phyloP scores from a whole-genome alignment of 2,888 invertebrate species.

The Helobdella robusta region DNA sequence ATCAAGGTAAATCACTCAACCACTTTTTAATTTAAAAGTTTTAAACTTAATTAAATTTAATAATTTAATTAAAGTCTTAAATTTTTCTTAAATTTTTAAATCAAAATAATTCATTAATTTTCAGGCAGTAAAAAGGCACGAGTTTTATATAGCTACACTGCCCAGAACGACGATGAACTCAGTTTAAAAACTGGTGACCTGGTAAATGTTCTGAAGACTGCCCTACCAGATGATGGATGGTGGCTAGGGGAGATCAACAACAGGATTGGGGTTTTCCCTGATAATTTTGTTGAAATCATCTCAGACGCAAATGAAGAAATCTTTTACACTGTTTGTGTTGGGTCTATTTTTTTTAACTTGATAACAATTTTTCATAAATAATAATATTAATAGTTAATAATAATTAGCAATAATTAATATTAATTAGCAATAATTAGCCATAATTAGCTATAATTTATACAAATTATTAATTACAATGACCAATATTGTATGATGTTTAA shows the following conservation, averaged over 20 bases:
- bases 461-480: too few relatives aligned
- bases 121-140: too few relatives aligned
- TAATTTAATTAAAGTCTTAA: too few relatives aligned
- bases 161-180: constrained; percentile 17
- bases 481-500: too few relatives aligned
- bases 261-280: constrained; percentile 18
- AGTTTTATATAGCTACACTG: constrained; percentile 14
- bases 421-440: too few relatives aligned
- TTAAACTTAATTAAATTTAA: too few relatives aligned
- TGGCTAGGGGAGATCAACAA: constrained; percentile 22
- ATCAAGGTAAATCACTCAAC: too few relatives aligned
- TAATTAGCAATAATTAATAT: neutral
- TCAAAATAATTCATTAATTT: too few relatives aligned
- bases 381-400: neutral
- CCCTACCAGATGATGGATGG: constrained; percentile 22
- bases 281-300: constrained; percentile 19
- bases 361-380: neutral
- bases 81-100: too few relatives aligned
- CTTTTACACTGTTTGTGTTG: neutral
- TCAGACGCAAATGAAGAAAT: neutral
- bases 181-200: constrained; percentile 16
- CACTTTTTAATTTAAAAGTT: too few relatives aligned
- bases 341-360: neutral
- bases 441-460: too few relatives aligned
- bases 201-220: constrained; percentile 16